Base-by-base conservation (phyloP, 2,888 invertebrate genomes). In the Resseliella maxima region DNA sequence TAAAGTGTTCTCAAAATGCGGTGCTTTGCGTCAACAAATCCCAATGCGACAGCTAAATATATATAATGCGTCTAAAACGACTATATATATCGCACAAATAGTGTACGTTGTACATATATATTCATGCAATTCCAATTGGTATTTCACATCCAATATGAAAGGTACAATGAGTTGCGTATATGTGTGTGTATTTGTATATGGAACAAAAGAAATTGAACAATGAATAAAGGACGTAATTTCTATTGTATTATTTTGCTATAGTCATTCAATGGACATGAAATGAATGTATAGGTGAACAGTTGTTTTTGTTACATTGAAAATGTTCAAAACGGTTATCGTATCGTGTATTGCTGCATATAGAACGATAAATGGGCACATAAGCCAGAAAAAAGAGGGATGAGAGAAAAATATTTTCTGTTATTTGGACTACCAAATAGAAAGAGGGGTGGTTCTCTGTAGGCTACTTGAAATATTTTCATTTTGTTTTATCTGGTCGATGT, bases 171-270 rank as follows among this genome's bases (percentile, higher is more conserved):
- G 45, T n/a, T n/a, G n/a, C 24, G 24, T 59, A 10, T 24, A 24
- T 24, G 31, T 72, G 72, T 72, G 35, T 72, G 72, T 72, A n/a
- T 72, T 31, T 72, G 72, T 72, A 72, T 18, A 35, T n/a, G 72
- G 72, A 72, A 72, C 72, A 72, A 72, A 72, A 72, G 72, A 31
- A 12, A 31, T 5, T 2, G 72, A 72, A 72, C 72, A 72, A 72
- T 72, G 72, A 72, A 72, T 72, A 72, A 72, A 72, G 72, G 72
- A 72, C 72, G 72, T 72, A 72, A 72, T 72, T 72, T 72, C 72
- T 72, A 72, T 72, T 72, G 72, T 72, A 72, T 72, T 72, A 59
- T 72, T 72, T 72, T 72, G 12, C 31, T 31, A 72, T 72, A 72
- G 72, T 72, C 31, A n/a, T 72, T 27, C 72, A 72, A 72, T 72